These are phyloP conservation scores for Apodemia mormo DNA, from an alignment of 2,888 invertebrate species.

Conservation along the genomic window DNA sequence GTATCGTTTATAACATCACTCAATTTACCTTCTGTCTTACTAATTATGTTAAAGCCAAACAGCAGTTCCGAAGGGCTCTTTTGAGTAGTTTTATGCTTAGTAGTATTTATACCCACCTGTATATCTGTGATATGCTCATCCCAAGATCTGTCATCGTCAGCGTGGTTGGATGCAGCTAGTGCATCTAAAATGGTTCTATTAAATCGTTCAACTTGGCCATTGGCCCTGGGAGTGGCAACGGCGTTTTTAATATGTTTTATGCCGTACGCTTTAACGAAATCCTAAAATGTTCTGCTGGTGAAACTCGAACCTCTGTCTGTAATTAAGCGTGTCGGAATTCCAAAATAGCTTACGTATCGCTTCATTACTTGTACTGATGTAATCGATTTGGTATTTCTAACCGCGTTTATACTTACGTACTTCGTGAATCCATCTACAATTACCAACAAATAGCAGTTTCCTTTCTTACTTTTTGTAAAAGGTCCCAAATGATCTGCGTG, in stretches of 20 bases:
- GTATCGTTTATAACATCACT: too few species aligned
- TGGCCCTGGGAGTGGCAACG: neutral
- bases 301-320: constrained; percentile 36
- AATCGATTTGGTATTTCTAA: constrained; percentile 22
- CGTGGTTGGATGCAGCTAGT: constrained; percentile 26
- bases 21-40: neutral
- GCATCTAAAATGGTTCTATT: constrained; percentile 36
- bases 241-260: neutral
- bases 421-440: constrained; percentile 28
- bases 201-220: constrained; percentile 23
- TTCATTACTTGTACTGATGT: constrained; percentile 30
- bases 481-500: constrained; percentile 42
- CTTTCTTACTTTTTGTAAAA: constrained; percentile 32
- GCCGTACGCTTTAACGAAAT: constrained; percentile 17
- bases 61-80: constrained; percentile 31
- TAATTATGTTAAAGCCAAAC: constrained; percentile 30
- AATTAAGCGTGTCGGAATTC: constrained; percentile 33
- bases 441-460: constrained; percentile 35
- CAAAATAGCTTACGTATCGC: constrained; percentile 36
- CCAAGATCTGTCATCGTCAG: constrained; percentile 24
- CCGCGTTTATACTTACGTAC: neutral
- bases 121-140: constrained; percentile 28
- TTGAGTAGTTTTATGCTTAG: constrained; percentile 26
- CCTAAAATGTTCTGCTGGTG: constrained; percentile 34
- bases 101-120: constrained; percentile 30